Conservation (phyloP, 2,113 vertebrate species). For the Microcebus griseorufus region DNA sequence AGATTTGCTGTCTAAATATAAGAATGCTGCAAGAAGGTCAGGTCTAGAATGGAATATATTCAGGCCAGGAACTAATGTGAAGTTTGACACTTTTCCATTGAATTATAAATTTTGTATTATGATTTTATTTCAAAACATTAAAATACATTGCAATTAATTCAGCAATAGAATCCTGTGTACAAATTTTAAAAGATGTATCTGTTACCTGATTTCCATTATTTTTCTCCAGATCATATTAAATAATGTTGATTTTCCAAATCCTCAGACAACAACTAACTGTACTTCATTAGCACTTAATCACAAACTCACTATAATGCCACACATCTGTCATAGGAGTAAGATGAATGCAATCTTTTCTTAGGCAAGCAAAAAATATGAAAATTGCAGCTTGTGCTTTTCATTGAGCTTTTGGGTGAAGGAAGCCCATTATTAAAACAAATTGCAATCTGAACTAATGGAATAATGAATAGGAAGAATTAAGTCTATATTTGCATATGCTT, state of each 20-base stretch:
- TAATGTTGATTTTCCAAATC: conserved; percentile 52
- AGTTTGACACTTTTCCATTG: conserved; percentile 60
- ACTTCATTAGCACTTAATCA: conserved; percentile 49
- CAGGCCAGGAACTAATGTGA: conserved; percentile 67
- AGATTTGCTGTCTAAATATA: conserved; percentile 63
- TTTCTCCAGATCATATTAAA: conserved; percentile 42
- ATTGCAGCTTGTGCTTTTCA: not conserved
- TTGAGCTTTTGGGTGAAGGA: not conserved
- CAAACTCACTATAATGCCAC: not conserved
- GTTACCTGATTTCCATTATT: conserved; percentile 50
- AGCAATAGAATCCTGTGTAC: conserved; percentile 56
- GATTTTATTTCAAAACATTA: conserved; percentile 73
- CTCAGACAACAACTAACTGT: not conserved
- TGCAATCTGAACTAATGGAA: not conserved
- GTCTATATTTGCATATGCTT: not conserved
- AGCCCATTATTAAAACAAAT: conserved; percentile 37
- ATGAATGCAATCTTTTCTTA: not conserved
- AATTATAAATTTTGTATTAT: conserved; percentile 51
- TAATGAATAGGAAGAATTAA: not conserved
- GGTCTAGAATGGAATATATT: conserved; percentile 72
- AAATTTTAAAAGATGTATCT: conserved; percentile 53
- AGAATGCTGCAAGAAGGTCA: conserved; percentile 29
- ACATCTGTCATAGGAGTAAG: not conserved
- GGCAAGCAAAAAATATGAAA: not conserved
- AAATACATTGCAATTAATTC: conserved; percentile 60